Evolutionary conservation across 1,140 invertebrate species (phyloP), one percentile per base, ranked within the genome.

Genomic region (Portunus trituberculatus): DNA sequence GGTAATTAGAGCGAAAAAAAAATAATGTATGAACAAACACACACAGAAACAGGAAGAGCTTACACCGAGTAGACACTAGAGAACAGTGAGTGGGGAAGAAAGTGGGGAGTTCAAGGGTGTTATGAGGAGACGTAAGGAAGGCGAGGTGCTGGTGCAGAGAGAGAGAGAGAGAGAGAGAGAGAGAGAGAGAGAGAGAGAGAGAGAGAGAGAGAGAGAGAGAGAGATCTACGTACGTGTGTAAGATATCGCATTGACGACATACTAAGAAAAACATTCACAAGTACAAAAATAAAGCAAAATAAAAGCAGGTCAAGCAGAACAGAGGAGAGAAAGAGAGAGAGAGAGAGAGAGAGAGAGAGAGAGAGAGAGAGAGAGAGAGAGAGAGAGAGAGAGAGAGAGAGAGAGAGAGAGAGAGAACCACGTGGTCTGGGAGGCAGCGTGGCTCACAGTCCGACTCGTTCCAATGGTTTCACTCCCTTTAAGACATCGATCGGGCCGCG

Each of bases 401-500:
- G 59, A 82, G 39, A 76, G 39, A 82, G 67, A 29, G 32, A 84
- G 91, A 32, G 92, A 52, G 92, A 48, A 45, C 92, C 59, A 93
- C 82, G 92, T 93, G 92, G 92, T 84, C 76, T 32, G 92, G 32
- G 45, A 84, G 92, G 92, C 76, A 84, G 92, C 92, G 45, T 93
- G 92, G 86, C 28, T 88, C 93, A 93, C 31, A 52, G 31, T 12
- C 31, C 31, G 88, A 20, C 86, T 94, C 93, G 32, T 83, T 32
- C 87, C 90, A 67, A 94, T 94, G 93, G 93, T 67, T 45, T 89
- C 39, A 94, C 93, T 91, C 93, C 93, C 88, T 94, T 94, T 91
- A 94, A 91, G 88, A 91, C 93, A 94, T 94, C 93, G 93, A 94
- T 94, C 93, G 87, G 87, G 52, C 89, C 88, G 29, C 76, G 28